Percentiles rank a stretch among this genome's conserved stretches.
phyloP scores from a whole-genome alignment of 2,797 vertebrate genomes.

The Avahi laniger region DNA sequence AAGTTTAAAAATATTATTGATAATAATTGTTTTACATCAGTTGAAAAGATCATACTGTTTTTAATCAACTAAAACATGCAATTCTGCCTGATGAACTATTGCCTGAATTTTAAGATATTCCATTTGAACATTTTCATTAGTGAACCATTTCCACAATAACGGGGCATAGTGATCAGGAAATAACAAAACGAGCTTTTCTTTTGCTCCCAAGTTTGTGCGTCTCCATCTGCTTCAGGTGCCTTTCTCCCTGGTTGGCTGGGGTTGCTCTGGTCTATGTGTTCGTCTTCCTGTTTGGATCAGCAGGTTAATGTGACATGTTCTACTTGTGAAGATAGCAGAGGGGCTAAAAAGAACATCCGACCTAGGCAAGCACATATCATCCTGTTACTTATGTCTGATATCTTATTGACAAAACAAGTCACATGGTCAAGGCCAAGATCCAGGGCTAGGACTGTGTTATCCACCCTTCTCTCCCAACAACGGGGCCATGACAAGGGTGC shows the following conservation, averaged over 20 bases:
- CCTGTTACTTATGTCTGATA: neutral
- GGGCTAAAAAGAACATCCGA: neutral
- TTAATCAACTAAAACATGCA: neutral
- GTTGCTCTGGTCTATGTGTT: neutral
- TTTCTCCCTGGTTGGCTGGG: neutral
- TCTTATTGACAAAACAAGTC: neutral
- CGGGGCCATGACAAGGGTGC: neutral
- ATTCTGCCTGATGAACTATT: neutral
- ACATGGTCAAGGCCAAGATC: neutral
- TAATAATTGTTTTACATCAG: neutral
- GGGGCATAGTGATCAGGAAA: neutral
- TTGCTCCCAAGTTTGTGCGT: neutral
- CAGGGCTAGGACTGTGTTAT: neutral
- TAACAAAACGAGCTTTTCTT: neutral
- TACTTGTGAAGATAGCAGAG: neutral
- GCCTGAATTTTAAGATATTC: neutral
- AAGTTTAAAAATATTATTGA: constrained; percentile 34
- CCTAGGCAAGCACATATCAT: accelerated
- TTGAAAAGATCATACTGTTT: neutral
- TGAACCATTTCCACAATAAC: neutral
- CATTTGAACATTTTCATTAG: neutral
- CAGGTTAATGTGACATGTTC: neutral
- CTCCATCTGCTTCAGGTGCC: neutral
- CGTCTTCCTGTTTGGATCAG: neutral
- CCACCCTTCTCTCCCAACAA: neutral